Conservation (phyloP, 2,888 invertebrate species). For the Clivina fossor region DNA sequence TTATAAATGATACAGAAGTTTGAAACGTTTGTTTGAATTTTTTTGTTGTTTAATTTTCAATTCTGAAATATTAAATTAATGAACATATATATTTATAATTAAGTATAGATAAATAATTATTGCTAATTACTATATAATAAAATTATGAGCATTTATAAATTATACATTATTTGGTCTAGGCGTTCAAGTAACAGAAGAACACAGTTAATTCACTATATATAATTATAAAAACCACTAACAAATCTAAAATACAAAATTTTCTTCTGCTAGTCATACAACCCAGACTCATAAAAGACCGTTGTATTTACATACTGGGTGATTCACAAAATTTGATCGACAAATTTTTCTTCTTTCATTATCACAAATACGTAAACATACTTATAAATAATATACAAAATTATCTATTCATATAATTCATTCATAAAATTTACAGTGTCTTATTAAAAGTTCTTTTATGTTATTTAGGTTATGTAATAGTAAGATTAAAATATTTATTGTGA, state of each 20-base stretch:
- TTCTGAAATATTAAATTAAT: slow-evolving; percentile 26
- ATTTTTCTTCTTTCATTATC: no score
- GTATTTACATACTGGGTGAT: neutral
- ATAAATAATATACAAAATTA: no score
- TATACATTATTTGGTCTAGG: slow-evolving; percentile 47
- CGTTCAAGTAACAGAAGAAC: slow-evolving; percentile 56
- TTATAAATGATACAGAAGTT: slow-evolving; percentile 24
- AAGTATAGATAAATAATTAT: slow-evolving; percentile 32
- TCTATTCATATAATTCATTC: no score
- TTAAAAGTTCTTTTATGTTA: neutral
- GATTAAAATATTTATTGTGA: neutral
- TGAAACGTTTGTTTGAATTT: slow-evolving; percentile 16
- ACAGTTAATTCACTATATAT: slow-evolving; percentile 39
- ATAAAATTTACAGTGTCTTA: neutral
- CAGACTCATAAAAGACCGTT: slow-evolving; percentile 42
- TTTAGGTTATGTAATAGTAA: neutral
- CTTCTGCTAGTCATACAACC: slow-evolving; percentile 56
- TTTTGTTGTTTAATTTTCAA: slow-evolving; percentile 22
- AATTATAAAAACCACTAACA: slow-evolving; percentile 38
- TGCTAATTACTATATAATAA: slow-evolving; percentile 31
- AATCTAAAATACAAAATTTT: slow-evolving; percentile 38
- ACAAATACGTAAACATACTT: no score
- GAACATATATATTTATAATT: slow-evolving; percentile 30
- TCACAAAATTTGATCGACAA: neutral
- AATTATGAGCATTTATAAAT: slow-evolving; percentile 32